phyloP scores from a whole-genome alignment of 2,113 vertebrate genomes.

The Anguilla rostrata region DNA sequence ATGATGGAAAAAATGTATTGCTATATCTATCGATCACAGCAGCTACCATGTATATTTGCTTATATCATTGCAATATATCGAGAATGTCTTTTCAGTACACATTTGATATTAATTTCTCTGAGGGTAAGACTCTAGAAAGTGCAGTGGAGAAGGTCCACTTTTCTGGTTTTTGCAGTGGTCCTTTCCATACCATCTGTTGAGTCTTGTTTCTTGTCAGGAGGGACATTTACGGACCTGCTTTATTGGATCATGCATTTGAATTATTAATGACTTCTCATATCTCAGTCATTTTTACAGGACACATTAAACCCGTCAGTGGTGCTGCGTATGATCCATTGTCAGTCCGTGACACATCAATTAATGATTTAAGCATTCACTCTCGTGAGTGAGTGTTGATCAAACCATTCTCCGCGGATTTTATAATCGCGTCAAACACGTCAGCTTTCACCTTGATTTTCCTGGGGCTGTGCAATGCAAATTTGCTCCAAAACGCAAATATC shows the following conservation, averaged over 20 bases:
- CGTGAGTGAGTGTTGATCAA: neutral
- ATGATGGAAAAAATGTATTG: too few relatives aligned
- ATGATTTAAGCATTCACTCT: neutral
- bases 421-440: too few relatives aligned
- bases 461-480: too few relatives aligned
- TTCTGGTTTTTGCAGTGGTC: neutral
- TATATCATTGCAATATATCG: too few relatives aligned
- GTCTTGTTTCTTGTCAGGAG: neutral
- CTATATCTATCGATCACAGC: too few relatives aligned
- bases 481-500: too few relatives aligned
- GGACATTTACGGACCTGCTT: neutral
- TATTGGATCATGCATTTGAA: neutral
- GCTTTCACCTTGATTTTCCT: too few relatives aligned
- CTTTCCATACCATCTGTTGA: slow-evolving; percentile 26
- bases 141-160: neutral
- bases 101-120: neutral
- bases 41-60: too few relatives aligned
- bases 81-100: too few relatives aligned
- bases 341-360: neutral
- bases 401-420: too few relatives aligned
- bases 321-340: neutral
- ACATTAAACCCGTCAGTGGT: neutral
- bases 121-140: neutral
- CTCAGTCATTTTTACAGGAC: neutral
- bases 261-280: slow-evolving; percentile 1